Percentiles rank a stretch among this genome's conserved stretches.
Evolutionary conservation across 2,113 vertebrate genomes (phyloP).

Genomic region (Caloenas nicobarica): DNA sequence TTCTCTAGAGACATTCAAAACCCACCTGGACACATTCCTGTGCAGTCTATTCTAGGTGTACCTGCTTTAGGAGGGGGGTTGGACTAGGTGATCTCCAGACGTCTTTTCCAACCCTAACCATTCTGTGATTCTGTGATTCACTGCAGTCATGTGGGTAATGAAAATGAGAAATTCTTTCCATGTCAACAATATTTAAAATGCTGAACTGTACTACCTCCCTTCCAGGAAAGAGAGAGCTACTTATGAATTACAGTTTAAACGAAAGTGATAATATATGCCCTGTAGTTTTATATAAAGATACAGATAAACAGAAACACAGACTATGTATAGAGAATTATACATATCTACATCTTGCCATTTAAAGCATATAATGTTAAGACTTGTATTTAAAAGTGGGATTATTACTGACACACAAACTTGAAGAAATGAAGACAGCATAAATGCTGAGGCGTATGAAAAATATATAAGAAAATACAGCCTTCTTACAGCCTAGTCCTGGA

Average conservation of each 20-base stretch:
- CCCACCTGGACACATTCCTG: no score
- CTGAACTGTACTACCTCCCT: not conserved
- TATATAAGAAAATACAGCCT: not conserved
- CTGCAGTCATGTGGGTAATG: not conserved
- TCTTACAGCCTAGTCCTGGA: not conserved
- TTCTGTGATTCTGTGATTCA: not conserved
- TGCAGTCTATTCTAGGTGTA: no score
- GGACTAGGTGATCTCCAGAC: no score
- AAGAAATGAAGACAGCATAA: not conserved
- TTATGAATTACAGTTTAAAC: not conserved
- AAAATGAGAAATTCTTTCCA: not conserved
- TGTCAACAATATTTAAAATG: not conserved
- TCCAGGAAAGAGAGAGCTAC: not conserved
- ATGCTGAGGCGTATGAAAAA: not conserved
- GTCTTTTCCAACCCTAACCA: no score
- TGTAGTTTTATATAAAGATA: not conserved
- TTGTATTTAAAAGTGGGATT: not conserved
- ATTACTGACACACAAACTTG: not conserved
- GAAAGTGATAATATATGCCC: not conserved
- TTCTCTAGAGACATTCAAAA: no score
- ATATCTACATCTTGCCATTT: not conserved
- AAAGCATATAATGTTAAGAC: not conserved
- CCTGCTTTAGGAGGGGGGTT: no score
- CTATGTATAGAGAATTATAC: not conserved
- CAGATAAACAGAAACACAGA: not conserved